These are phyloP conservation scores for Sinopyrophorus schimmeli DNA, from an alignment of 2,888 invertebrate genomes.

Conservation along the genomic window DNA sequence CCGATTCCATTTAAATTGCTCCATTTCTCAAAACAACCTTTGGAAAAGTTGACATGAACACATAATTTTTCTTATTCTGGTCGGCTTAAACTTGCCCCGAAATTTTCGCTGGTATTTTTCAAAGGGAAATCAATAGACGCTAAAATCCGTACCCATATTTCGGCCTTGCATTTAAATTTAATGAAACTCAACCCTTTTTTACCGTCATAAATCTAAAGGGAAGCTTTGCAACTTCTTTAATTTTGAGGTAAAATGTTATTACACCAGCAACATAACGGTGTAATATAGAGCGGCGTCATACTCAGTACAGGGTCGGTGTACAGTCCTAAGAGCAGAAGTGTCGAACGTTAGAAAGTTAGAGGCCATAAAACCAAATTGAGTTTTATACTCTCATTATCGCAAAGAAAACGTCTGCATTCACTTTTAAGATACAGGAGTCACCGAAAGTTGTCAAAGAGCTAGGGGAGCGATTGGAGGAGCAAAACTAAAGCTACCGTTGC, in stretches of 20 bases:
- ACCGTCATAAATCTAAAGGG: not conserved
- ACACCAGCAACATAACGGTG: not conserved
- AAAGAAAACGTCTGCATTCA: constrained; percentile 6
- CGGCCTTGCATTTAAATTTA: not conserved
- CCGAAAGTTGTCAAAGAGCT: constrained; percentile 5
- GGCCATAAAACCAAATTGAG: constrained; percentile 14
- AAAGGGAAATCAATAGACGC: not conserved
- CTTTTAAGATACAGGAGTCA: constrained; percentile 7
- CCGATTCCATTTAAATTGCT: too few species aligned
- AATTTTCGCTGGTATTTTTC: not conserved
- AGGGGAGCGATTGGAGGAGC: constrained; percentile 3
- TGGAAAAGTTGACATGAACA: constrained; percentile 1
- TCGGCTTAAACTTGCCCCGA: not conserved
- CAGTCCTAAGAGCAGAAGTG: not conserved
- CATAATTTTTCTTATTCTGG: not conserved
- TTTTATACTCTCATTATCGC: constrained; percentile 10
- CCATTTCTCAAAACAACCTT: too few species aligned
- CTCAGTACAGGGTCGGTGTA: constrained; percentile 2
- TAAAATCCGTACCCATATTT: too few species aligned
- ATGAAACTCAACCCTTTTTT: not conserved
- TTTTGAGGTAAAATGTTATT: not conserved
- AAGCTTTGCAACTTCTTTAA: not conserved
- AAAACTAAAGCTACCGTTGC: constrained; percentile 4
- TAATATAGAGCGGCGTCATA: constrained; percentile 1
- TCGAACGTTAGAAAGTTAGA: not conserved